phyloP scores from a whole-genome alignment of 2,113 vertebrate species.

The Bos taurus region ARS-UCD2.0 NC_037344.1:39142501-39143000 shows the following conservation, averaged over 20 bases:
- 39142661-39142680: not conserved
- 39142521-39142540: not conserved
- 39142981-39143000: not conserved
- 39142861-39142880: not conserved
- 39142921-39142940: not conserved
- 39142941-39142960: not conserved
- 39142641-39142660: not conserved
- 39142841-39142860: not conserved
- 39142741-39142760: not conserved
- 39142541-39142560: not conserved
- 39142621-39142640: not conserved
- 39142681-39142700: not conserved
- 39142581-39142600: not conserved
- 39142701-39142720: not conserved
- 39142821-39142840: not conserved
- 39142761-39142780: not conserved
- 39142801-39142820: not conserved
- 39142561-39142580: not conserved
- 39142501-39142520: not conserved
- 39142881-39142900: not conserved
- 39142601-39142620: not conserved
- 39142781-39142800: not conserved
- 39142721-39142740: not conserved
- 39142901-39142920: rapidly evolving
- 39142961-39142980: not conserved